Evolutionary conservation across 2,888 invertebrate species (phyloP).

Genomic region (Dexiosoma caninum): DNA sequence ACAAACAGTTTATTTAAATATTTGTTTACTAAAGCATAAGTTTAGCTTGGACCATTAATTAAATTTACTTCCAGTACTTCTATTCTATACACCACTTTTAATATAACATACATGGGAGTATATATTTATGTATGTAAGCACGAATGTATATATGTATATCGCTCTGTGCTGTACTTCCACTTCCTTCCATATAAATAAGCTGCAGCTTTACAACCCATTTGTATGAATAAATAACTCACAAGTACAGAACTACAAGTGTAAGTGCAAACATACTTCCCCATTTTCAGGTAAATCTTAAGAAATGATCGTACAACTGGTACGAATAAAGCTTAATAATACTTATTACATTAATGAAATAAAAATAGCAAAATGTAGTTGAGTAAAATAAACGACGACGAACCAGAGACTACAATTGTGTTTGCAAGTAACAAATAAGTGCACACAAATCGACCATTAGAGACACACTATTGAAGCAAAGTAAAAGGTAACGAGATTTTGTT

Average conservation of each 20-base stretch:
- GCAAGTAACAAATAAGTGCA: constrained; percentile 20
- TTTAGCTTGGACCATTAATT: too few relatives aligned
- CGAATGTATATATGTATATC: too few relatives aligned
- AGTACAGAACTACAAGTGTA: background rate
- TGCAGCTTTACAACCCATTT: background rate
- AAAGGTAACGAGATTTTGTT: background rate
- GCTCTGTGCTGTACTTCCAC: too few relatives aligned
- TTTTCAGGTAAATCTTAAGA: constrained; percentile 25
- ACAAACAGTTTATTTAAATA: too few relatives aligned
- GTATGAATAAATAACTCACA: background rate
- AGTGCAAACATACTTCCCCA: background rate
- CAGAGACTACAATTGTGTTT: background rate
- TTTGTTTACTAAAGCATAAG: too few relatives aligned
- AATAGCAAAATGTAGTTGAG: background rate
- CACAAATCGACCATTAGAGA: constrained; percentile 49
- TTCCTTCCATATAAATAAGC: background rate
- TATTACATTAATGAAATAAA: constrained; percentile 50
- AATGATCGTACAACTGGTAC: background rate
- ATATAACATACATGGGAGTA: too few relatives aligned
- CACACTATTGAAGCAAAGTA: background rate
- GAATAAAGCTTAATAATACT: constrained; percentile 44
- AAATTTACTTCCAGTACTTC: background rate
- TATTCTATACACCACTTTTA: background rate
- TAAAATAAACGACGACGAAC: background rate
- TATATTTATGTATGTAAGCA: too few relatives aligned